Conservation (phyloP, 2,888 invertebrate genomes). For the Pollenia griseotomentosa region DNA sequence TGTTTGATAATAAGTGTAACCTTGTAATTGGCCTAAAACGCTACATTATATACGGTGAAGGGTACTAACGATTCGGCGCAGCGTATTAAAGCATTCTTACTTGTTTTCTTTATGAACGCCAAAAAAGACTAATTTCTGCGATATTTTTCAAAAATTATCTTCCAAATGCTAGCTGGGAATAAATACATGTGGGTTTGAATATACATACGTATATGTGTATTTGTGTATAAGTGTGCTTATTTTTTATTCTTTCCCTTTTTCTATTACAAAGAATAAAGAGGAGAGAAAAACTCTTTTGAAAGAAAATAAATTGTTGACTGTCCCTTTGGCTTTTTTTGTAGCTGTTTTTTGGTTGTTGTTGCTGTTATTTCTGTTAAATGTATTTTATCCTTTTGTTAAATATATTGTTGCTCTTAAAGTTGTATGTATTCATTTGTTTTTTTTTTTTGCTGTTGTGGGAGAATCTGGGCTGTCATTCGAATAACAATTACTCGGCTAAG, state of each 20-base stretch:
- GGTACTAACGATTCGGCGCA: no score
- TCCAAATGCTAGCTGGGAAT: no score
- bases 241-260: slow-evolving; percentile 5
- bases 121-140: no score
- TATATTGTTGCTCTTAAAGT: background rate
- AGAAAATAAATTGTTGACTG: slow-evolving; percentile 46
- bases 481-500: no score
- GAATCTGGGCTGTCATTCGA: no score
- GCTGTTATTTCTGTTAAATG: slow-evolving; percentile 14
- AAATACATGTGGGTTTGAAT: background rate
- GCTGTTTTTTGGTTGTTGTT: background rate
- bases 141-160: no score
- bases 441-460: background rate
- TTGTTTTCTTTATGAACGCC: no score
- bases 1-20: no score
- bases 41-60: no score
- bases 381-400: slow-evolving; percentile 48
- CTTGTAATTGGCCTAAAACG: no score
- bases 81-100: no score
- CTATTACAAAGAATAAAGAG: background rate
- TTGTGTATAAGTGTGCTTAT: background rate
- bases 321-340: slow-evolving; percentile 19
- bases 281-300: background rate
- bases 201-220: background rate
- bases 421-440: background rate